Conservation (phyloP, 2,113 vertebrate species). For the Xiphorhynchus elegans region DNA sequence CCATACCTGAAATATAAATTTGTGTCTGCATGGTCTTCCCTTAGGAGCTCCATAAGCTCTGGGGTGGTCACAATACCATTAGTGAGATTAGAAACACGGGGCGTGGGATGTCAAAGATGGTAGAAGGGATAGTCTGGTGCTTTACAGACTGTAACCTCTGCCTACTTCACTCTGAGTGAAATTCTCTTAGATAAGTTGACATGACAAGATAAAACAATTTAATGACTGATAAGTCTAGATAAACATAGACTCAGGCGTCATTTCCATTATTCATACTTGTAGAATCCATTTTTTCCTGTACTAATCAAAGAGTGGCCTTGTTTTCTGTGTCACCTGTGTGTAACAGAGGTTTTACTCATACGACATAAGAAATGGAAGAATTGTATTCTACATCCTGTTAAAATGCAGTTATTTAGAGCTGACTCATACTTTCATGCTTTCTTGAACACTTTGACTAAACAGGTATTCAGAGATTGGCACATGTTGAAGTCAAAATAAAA, state of each 20-base stretch:
- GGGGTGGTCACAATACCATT: not conserved
- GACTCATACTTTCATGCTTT: not conserved
- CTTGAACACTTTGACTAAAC: not conserved
- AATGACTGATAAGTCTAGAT: not conserved
- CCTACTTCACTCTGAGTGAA: not conserved
- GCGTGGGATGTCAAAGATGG: not conserved
- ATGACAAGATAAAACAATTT: not conserved
- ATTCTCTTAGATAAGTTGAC: not conserved
- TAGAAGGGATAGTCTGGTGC: not conserved
- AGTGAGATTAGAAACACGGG: not conserved
- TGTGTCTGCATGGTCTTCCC: not conserved
- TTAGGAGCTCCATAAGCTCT: not conserved
- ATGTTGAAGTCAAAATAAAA: not conserved
- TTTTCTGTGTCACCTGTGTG: not conserved
- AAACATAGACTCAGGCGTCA: not conserved
- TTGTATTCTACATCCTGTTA: accelerated
- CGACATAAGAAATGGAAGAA: not conserved
- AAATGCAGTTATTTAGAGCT: not conserved
- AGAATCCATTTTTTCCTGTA: not conserved
- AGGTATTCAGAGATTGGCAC: not conserved
- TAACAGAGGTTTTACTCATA: not conserved
- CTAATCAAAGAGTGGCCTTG: not conserved
- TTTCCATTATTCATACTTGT: not conserved
- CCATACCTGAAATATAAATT: not conserved
- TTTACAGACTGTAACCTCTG: not conserved